phyloP scores from a whole-genome alignment of 2,888 invertebrate species.

The Acanthosoma haemorrhoidale region DNA sequence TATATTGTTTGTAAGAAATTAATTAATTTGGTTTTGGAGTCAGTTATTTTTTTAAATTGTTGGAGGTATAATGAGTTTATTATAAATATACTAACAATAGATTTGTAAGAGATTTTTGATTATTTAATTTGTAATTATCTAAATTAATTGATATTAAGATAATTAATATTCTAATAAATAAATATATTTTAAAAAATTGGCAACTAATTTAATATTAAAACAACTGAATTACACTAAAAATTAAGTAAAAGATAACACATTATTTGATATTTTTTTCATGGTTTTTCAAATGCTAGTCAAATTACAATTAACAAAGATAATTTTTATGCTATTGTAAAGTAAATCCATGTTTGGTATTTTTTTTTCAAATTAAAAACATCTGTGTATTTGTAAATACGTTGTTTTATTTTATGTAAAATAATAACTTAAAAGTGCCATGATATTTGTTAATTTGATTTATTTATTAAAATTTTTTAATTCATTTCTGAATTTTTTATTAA shows the following conservation, averaged over 20 bases:
- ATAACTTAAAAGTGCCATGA: slow-evolving; percentile 17
- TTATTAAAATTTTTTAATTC: slow-evolving; percentile 17
- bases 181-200: neutral
- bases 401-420: slow-evolving; percentile 5
- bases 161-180: neutral
- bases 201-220: neutral
- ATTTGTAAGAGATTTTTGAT: neutral
- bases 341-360: too few relatives aligned
- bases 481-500: neutral
- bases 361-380: neutral
- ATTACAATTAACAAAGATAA: neutral
- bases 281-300: slow-evolving; percentile 7
- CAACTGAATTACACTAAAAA: neutral
- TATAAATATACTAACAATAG: neutral
- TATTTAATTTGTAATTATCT: neutral
- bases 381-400: slow-evolving; percentile 1
- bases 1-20: too few relatives aligned
- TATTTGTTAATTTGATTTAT: slow-evolving; percentile 13
- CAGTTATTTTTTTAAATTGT: neutral
- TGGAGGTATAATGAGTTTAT: neutral
- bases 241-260: neutral
- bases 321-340: neutral
- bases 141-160: neutral
- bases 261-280: neutral
- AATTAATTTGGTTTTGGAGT: too few relatives aligned